These are phyloP conservation scores for Phymanthus crucifer DNA, from an alignment of 92 coral and sea anemone genomes.

Conservation along the genomic window DNA sequence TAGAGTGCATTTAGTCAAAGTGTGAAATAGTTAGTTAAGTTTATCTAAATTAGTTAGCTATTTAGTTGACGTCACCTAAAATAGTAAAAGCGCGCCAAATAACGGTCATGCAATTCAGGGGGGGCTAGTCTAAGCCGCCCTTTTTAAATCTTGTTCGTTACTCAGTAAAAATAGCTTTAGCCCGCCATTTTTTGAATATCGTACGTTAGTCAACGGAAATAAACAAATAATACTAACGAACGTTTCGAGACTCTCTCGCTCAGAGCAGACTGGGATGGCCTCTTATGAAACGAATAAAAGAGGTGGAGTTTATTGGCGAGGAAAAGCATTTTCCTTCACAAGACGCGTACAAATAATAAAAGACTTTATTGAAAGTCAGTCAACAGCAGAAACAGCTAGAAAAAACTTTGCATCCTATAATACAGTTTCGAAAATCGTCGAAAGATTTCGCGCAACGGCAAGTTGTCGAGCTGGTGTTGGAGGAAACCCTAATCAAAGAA, in stretches of 20 bases:
- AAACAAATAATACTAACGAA: not conserved
- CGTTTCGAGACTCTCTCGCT: not conserved
- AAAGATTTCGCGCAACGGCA: slow-evolving; percentile 16
- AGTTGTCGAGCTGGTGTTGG: slow-evolving; percentile 12
- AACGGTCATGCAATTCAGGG: not conserved
- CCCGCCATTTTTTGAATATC: not conserved
- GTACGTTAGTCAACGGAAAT: no score
- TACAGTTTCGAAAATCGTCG: slow-evolving; percentile 7
- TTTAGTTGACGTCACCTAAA: no score
- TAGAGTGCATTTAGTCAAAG: no score
- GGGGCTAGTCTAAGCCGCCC: not conserved
- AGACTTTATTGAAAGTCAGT: slow-evolving; percentile 7
- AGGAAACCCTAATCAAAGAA: slow-evolving; percentile 7
- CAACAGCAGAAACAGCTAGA: slow-evolving; percentile 7
- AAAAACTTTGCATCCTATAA: slow-evolving; percentile 7
- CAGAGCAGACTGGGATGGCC: not conserved
- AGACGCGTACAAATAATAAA: slow-evolving; percentile 3
- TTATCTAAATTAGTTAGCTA: no score
- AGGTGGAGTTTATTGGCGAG: slow-evolving; percentile 6
- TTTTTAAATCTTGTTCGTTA: no score
- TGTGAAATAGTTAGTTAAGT: no score
- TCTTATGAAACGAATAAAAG: slow-evolving; percentile 2
- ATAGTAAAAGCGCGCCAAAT: not conserved
- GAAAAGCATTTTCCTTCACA: slow-evolving; percentile 1
- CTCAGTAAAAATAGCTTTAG: not conserved